Evolutionary conservation across 2,113 vertebrate genomes (phyloP), one percentile per base, ranked within the genome.

Genomic region (Girardinichthys multiradiatus): DNA sequence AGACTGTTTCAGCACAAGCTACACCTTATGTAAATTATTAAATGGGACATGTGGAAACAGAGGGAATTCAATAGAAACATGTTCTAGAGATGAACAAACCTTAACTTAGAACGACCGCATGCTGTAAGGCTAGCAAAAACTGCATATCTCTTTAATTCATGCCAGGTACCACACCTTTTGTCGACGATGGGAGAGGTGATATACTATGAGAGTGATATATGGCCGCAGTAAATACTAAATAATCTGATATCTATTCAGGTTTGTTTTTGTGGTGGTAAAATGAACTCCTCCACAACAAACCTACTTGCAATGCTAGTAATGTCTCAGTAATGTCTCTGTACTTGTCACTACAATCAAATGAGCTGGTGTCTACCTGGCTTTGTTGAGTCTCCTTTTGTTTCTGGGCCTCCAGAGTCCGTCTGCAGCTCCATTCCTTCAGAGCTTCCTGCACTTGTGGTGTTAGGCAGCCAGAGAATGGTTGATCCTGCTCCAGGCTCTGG

Each of bases 351-450:
- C 57, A 57, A n/a, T 19, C 1, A 29, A 17, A 69, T 51, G 68
- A 31, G 28, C 19, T 4, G 29, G 45, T 13, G n/a, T 76, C 65
- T 42, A 94, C 94, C 92, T 95, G 94, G 72, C 76, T 94, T 76
- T 91, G 93, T 83, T 91, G 92, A 81, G 59, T 87, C 75, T 94
- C 92, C 64, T 82, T 92, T n/a, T 94, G 94, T 33, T 76, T 91
- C 86, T 92, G 91, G 77, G 91, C 92, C 33, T 95, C 94, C 26
- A 83, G 87, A 68, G 86, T 91, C 35, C 94, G 81, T 65, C 94
- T 86, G 78, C 84, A 78, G 87, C 92, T 92, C 94, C 94, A 95
- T 84, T 93, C 92, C 76, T 86, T 89, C 70, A 95, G 87, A 0
- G 87, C 83, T 51, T 93, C 91, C 77, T 92, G 90, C 60, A 93